Conservation (phyloP, 2,797 vertebrate genomes). For the Antennarius maculatus region DNA sequence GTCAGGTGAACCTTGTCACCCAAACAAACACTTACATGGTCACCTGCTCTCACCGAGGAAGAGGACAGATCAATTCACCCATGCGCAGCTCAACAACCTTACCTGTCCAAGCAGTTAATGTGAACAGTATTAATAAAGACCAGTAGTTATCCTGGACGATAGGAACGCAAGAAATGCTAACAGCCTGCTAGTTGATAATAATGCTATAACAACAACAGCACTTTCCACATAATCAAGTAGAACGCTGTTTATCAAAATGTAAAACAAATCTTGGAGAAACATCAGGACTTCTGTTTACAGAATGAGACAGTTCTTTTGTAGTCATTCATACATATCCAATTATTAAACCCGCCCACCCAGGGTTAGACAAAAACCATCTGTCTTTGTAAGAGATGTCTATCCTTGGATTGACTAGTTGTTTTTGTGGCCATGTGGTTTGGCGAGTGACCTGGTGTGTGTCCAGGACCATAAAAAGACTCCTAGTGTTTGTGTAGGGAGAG, state of each 20-base stretch:
- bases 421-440: constrained; percentile 73
- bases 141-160: constrained; percentile 10
- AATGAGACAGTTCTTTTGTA: constrained; percentile 41
- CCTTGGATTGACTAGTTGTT: constrained; percentile 65
- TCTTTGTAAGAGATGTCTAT: constrained; percentile 64
- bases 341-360: constrained; percentile 52
- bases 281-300: constrained; percentile 30
- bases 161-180: constrained; percentile 36
- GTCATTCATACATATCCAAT: constrained; percentile 58
- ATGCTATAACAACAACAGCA: constrained; percentile 33
- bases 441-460: constrained; percentile 63
- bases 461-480: constrained; percentile 66
- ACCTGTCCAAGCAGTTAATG: constrained; percentile 7
- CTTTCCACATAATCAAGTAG: constrained; percentile 43
- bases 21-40: constrained; percentile 35
- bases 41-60: constrained; percentile 32
- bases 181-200: constrained; percentile 27
- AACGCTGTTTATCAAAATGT: constrained; percentile 35
- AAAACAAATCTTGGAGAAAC: constrained; percentile 45
- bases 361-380: constrained; percentile 55
- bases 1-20: constrained; percentile 64
- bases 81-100: constrained; percentile 1
- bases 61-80: no score
- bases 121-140: constrained; percentile 6
- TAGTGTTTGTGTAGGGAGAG: constrained; percentile 61